Conservation (phyloP, 2,113 vertebrate species). For the Stegostoma tigrinum region DNA sequence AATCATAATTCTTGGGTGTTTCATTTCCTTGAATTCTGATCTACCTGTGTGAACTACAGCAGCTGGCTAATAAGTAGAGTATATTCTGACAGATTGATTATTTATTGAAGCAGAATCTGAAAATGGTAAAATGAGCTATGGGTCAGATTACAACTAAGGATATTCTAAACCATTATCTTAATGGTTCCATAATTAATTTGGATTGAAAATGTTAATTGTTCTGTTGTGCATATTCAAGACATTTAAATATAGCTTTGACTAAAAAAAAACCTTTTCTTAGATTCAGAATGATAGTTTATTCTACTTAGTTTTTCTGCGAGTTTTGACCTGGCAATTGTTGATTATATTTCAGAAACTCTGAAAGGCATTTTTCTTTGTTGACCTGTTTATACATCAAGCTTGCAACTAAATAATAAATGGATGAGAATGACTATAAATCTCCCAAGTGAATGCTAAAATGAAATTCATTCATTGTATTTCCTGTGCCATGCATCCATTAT, state of each 20-base stretch:
- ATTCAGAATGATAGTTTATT: background rate
- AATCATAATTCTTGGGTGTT: background rate
- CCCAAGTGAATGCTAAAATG: background rate
- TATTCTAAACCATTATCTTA: background rate
- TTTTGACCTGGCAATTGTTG: background rate
- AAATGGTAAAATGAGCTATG: background rate
- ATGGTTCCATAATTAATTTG: background rate
- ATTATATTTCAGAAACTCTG: background rate
- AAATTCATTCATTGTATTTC: background rate
- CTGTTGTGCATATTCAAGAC: background rate
- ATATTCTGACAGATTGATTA: background rate
- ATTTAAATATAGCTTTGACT: background rate
- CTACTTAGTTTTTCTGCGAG: background rate
- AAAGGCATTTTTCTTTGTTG: background rate
- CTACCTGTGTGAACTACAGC: background rate
- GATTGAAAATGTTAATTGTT: background rate
- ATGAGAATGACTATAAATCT: background rate
- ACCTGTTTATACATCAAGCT: background rate
- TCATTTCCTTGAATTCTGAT: background rate
- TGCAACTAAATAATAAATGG: background rate
- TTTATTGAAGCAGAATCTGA: background rate
- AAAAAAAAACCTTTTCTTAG: background rate
- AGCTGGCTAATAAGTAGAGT: background rate
- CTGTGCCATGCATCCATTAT: background rate
- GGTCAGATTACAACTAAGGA: background rate